Conservation (phyloP, 2,888 invertebrate genomes). For the Eudemis profundana region DNA sequence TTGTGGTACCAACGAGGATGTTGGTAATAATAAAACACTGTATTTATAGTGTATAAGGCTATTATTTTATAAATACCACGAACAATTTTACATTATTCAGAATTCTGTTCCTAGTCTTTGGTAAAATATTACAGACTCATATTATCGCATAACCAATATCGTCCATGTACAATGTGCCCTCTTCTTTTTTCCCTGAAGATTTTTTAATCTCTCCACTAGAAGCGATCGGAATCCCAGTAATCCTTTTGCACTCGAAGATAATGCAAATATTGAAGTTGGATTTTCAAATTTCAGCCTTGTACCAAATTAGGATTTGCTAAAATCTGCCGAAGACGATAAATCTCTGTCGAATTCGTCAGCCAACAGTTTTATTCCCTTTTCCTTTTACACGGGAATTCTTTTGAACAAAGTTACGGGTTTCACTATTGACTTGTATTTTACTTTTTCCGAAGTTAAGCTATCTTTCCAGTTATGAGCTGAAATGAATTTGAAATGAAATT, state of each 20-base stretch:
- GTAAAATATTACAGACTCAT: no score
- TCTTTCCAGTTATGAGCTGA: conserved; percentile 21
- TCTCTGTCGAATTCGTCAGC: conserved; percentile 77
- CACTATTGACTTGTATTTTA: conserved; percentile 42
- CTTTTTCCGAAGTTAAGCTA: conserved; percentile 24
- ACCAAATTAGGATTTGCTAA: conserved; percentile 69
- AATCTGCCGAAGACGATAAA: conserved; percentile 71
- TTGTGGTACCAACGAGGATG: not conserved
- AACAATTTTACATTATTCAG: no score
- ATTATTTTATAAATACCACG: no score
- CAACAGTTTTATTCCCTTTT: conserved; percentile 72
- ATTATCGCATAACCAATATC: not conserved
- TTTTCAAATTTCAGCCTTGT: conserved; percentile 50
- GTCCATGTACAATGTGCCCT: not conserved
- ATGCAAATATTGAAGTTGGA: conserved; percentile 34
- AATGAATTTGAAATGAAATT: conserved; percentile 28
- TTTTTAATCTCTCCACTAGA: conserved; percentile 8
- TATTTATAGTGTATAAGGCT: no score
- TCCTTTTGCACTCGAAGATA: conserved; percentile 24
- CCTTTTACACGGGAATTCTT: conserved; percentile 62
- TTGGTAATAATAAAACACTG: no score
- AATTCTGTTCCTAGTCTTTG: no score
- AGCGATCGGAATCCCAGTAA: not conserved
- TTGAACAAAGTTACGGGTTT: conserved; percentile 65
- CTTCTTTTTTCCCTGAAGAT: not conserved